phyloP scores from a whole-genome alignment of 2,888 invertebrate genomes.

The Zygogramma bicolorata region DNA sequence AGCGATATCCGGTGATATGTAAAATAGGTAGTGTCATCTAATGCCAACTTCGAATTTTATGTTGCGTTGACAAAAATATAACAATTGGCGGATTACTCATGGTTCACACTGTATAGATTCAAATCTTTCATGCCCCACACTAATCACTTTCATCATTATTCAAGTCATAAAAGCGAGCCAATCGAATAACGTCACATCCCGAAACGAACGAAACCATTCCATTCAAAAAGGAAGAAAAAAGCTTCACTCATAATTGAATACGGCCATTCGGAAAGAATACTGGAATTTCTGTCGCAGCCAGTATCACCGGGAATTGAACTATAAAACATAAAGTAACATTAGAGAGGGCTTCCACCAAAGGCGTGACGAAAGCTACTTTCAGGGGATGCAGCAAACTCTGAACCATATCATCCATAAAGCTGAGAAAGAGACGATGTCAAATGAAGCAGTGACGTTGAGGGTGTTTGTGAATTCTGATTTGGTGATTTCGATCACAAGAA shows the following conservation, averaged over 20 bases:
- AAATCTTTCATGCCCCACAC: background rate
- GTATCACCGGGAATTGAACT: conserved; percentile 34
- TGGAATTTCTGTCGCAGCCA: conserved; percentile 4
- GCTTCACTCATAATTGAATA: conserved; percentile 24
- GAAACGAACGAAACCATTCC: conserved; percentile 16
- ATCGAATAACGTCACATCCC: conserved; percentile 20
- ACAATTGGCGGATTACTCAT: too few relatives aligned
- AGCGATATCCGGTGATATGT: too few relatives aligned
- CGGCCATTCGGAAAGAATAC: conserved; percentile 21
- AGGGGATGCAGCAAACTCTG: background rate
- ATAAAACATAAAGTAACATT: conserved; percentile 31
- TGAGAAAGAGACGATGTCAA: too few relatives aligned
- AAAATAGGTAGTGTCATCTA: too few relatives aligned
- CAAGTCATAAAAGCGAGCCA: background rate
- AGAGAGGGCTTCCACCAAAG: background rate
- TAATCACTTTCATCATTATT: background rate
- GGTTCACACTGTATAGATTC: too few relatives aligned
- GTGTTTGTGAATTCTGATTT: too few relatives aligned
- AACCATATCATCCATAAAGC: background rate
- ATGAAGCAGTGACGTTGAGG: too few relatives aligned
- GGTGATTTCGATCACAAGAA: too few relatives aligned
- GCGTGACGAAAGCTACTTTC: background rate
- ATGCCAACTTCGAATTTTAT: too few relatives aligned
- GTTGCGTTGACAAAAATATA: too few relatives aligned
- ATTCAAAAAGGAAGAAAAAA: conserved; percentile 5